phyloP scores from a whole-genome alignment of 2,888 invertebrate genomes.

The Philereme transversata region DNA sequence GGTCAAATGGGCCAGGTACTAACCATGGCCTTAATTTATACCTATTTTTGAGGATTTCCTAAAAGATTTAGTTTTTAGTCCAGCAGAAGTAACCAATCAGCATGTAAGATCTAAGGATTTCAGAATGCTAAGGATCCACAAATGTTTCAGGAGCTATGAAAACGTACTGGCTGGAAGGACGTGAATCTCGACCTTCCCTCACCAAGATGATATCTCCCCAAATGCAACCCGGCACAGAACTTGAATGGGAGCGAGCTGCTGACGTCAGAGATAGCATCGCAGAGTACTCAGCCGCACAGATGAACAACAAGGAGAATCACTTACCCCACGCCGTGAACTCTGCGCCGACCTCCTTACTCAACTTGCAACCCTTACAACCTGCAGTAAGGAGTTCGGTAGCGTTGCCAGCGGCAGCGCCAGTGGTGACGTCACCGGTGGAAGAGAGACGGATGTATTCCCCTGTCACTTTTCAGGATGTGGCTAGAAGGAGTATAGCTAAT shows the following conservation, averaged over 20 bases:
- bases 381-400: conserved; percentile 47
- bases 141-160: conserved; percentile 88
- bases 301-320: conserved; percentile 56
- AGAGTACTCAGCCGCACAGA: conserved; percentile 69
- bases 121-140: conserved; percentile 17
- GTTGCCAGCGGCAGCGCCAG: conserved; percentile 48
- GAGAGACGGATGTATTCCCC: conserved; percentile 91
- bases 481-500: conserved; percentile 90
- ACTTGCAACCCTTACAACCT: conserved; percentile 31
- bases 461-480: conserved; percentile 93
- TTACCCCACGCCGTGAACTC: conserved; percentile 57
- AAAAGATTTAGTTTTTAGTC: too few species aligned
- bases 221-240: conserved; percentile 66
- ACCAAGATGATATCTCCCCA: conserved; percentile 73
- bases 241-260: conserved; percentile 77
- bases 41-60: too few species aligned
- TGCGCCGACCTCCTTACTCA: conserved; percentile 52
- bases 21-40: too few species aligned
- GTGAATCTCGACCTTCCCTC: conserved; percentile 86
- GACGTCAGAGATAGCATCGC: conserved; percentile 76
- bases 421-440: conserved; percentile 79
- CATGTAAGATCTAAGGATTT: too few species aligned
- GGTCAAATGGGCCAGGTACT: too few species aligned
- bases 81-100: too few species aligned
- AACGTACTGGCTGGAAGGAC: conserved; percentile 93